Conservation (phyloP, 1,140 invertebrate species). For the Holcopasites calliopsidis region DNA sequence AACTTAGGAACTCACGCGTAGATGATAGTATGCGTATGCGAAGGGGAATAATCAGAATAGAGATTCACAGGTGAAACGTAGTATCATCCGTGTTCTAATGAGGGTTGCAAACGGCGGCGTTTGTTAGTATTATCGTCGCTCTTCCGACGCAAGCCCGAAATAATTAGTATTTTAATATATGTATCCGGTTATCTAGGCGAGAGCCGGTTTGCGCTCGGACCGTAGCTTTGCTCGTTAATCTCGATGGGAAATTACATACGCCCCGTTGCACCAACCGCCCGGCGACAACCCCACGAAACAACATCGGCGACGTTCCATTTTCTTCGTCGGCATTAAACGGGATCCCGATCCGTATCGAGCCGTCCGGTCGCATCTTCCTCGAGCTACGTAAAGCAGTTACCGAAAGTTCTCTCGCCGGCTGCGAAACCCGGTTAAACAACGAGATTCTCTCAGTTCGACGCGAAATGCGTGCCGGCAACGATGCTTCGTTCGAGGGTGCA, state of each 20-base stretch:
- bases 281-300: conserved; percentile 26
- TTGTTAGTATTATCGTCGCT: conserved; percentile 69
- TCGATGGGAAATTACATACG: conserved; percentile 65
- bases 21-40: too few species aligned
- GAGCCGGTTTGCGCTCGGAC: conserved; percentile 44
- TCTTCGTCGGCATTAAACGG: conserved; percentile 13
- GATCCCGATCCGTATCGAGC: conserved; percentile 6
- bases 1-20: too few species aligned
- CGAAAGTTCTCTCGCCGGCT: conserved; percentile 5
- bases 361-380: not conserved
- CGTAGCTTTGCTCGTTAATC: conserved; percentile 71
- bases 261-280: conserved; percentile 56
- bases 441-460: not conserved
- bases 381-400: conserved; percentile 11
- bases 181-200: conserved; percentile 69
- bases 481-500: not conserved
- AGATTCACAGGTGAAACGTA: conserved; percentile 20
- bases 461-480: not conserved
- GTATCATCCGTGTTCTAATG: conserved; percentile 49
- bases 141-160: conserved; percentile 64
- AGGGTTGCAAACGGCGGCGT: conserved; percentile 57
- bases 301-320: conserved; percentile 46
- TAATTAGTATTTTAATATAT: conserved; percentile 74
- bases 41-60: not conserved
- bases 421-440: conserved; percentile 2